Percentiles rank a stretch among this genome's conserved stretches.
Evolutionary conservation across 2,113 vertebrate genomes (phyloP).

Genomic region (Maylandia zebra): DNA sequence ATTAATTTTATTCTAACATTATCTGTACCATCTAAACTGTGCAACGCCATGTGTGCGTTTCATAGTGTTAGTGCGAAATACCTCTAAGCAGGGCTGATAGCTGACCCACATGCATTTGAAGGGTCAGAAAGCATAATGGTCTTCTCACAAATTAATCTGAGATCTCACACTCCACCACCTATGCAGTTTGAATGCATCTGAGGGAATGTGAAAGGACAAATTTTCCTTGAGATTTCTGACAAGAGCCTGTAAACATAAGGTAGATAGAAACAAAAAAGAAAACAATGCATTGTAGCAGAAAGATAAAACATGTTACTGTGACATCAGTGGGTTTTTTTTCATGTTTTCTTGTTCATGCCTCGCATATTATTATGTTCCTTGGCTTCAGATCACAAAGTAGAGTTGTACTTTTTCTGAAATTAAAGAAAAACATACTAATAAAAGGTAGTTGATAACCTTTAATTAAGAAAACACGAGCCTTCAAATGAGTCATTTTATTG

Average conservation of each 20-base stretch:
- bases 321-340: background rate
- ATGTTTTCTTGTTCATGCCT: background rate
- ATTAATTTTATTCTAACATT: conserved; percentile 3
- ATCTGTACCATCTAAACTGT: background rate
- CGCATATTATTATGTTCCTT: background rate
- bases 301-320: background rate
- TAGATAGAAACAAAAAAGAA: background rate
- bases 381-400: background rate
- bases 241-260: background rate
- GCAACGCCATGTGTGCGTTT: background rate
- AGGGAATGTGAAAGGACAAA: background rate
- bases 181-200: background rate
- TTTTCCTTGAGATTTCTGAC: background rate
- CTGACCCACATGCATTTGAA: conserved; percentile 21
- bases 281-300: background rate
- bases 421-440: background rate
- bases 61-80: background rate
- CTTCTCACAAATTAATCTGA: background rate
- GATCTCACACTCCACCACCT: background rate
- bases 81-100: background rate
- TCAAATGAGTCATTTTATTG: background rate
- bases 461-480: background rate
- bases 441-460: background rate
- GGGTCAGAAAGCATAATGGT: background rate
- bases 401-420: background rate